Conservation (phyloP, 2,888 invertebrate genomes). For the Ametastegia equiseti region DNA sequence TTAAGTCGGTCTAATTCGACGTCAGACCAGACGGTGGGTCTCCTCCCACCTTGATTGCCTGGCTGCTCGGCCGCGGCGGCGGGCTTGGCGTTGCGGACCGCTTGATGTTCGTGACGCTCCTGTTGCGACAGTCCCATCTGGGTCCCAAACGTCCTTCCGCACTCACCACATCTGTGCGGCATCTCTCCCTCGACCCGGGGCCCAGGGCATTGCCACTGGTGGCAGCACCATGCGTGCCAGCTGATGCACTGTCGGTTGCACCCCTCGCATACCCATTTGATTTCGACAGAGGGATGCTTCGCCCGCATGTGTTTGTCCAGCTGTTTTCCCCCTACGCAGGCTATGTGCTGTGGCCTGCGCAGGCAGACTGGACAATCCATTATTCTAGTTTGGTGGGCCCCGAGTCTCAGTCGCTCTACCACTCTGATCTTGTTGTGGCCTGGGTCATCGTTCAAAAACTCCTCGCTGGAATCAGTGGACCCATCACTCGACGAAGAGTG, state of each 20-base stretch:
- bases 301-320: neutral
- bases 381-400: too few species aligned
- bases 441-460: too few species aligned
- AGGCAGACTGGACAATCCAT: neutral
- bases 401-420: too few species aligned
- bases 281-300: neutral
- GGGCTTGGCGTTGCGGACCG: slow-evolving; percentile 30
- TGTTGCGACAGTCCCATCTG: slow-evolving; percentile 47
- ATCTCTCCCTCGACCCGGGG: neutral
- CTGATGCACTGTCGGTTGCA: neutral
- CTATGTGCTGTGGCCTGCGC: neutral
- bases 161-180: slow-evolving; percentile 19
- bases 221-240: neutral
- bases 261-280: neutral
- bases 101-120: slow-evolving; percentile 49
- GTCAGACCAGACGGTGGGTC: neutral
- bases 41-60: neutral
- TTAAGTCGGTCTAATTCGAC: neutral
- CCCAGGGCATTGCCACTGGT: neutral
- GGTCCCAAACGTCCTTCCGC: slow-evolving; percentile 12
- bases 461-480: too few species aligned
- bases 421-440: too few species aligned
- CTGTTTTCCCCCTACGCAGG: neutral
- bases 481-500: too few species aligned
- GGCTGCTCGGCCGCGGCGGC: neutral